These are phyloP conservation scores for Babylonia areolata DNA, from an alignment of 1,140 invertebrate genomes.

Conservation along the genomic window DNA sequence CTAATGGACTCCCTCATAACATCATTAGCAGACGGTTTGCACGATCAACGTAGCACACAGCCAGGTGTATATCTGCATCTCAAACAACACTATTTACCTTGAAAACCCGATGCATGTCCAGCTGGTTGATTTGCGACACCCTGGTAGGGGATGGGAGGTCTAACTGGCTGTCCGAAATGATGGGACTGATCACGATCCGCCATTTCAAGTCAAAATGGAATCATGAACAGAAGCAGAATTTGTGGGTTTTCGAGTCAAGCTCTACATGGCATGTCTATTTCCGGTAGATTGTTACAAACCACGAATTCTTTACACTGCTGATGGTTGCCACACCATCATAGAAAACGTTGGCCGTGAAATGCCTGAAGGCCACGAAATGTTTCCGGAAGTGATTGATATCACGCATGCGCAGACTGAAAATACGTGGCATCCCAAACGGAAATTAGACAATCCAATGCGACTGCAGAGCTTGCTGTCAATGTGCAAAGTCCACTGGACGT, in stretches of 20 bases:
- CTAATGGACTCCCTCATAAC: no score
- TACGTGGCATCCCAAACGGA: slow-evolving; percentile 49
- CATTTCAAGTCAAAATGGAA: slow-evolving; percentile 22
- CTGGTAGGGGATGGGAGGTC: slow-evolving; percentile 20
- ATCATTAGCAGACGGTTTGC: no score
- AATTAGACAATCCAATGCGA: no score
- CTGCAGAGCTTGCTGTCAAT: no score
- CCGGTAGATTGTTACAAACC: neutral
- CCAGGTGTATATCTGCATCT: no score
- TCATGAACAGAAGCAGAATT: neutral
- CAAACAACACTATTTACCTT: no score
- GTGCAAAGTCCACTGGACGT: no score
- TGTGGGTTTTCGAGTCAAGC: neutral
- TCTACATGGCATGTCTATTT: neutral
- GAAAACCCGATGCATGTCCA: neutral
- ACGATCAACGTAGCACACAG: no score
- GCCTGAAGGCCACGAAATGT: slow-evolving; percentile 46
- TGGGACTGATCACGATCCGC: slow-evolving; percentile 30
- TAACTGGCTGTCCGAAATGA: slow-evolving; percentile 26
- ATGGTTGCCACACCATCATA: slow-evolving; percentile 21
- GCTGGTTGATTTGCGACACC: slow-evolving; percentile 26
- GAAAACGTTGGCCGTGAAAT: slow-evolving; percentile 21
- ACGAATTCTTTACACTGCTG: neutral
- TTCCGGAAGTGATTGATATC: slow-evolving; percentile 47
- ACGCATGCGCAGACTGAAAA: slow-evolving; percentile 48